These are phyloP conservation scores for Temnothorax ravouxi DNA, from an alignment of 2,888 invertebrate genomes.

Conservation along the genomic window DNA sequence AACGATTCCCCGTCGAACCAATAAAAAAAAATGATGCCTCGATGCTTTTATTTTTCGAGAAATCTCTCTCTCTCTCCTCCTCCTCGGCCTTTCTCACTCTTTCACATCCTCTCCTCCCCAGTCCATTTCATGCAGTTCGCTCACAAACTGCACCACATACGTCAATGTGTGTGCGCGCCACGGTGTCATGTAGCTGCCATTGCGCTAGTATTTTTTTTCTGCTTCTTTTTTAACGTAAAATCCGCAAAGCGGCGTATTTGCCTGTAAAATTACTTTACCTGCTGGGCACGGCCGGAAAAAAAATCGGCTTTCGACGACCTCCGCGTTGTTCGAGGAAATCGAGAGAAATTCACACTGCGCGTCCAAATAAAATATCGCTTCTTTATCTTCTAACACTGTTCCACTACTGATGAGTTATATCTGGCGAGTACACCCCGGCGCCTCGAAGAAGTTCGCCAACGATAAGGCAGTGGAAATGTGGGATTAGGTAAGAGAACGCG, in stretches of 20 bases:
- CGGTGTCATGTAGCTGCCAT: slow-evolving; percentile 51
- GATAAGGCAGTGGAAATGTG: slow-evolving; percentile 54
- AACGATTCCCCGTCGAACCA: slow-evolving; percentile 61
- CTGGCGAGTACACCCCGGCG: slow-evolving; percentile 42
- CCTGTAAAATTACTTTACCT: slow-evolving; percentile 62
- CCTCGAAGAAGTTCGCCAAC: slow-evolving; percentile 50
- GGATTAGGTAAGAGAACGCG: slow-evolving; percentile 56
- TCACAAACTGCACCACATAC: slow-evolving; percentile 57
- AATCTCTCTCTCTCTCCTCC: slow-evolving; percentile 39
- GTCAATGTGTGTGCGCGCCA: slow-evolving; percentile 48
- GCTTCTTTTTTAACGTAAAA: slow-evolving; percentile 49
- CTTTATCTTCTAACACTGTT: slow-evolving; percentile 47
- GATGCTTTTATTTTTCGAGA: slow-evolving; percentile 49
- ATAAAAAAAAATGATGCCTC: slow-evolving; percentile 39
- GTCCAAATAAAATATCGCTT: slow-evolving; percentile 46
- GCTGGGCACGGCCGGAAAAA: slow-evolving; percentile 24
- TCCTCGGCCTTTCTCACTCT: background rate
- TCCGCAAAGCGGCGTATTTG: slow-evolving; percentile 60
- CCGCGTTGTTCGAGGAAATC: slow-evolving; percentile 38
- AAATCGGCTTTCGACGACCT: slow-evolving; percentile 45
- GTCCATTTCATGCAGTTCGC: slow-evolving; percentile 53
- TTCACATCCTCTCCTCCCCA: slow-evolving; percentile 32
- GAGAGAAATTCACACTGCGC: slow-evolving; percentile 49
- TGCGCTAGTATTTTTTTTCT: slow-evolving; percentile 24
- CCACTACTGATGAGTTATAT: slow-evolving; percentile 55